Evolutionary conservation across 2,888 invertebrate genomes (phyloP).

Genomic region (Drosophila meridiana): DNA sequence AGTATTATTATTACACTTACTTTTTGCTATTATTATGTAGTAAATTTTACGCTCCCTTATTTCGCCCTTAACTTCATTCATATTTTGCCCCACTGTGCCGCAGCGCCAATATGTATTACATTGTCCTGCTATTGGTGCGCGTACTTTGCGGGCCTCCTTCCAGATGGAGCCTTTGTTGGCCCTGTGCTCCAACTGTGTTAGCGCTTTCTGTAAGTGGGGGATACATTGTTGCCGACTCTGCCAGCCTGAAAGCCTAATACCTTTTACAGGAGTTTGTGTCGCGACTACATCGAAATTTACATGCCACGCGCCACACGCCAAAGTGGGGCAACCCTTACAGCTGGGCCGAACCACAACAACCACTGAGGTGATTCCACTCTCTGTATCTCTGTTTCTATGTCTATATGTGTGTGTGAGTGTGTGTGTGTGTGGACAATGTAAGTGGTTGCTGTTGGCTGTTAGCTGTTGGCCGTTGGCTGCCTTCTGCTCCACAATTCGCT

Average conservation of each 20-base stretch:
- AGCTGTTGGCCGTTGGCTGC: neutral
- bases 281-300: constrained; percentile 74
- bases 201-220: constrained; percentile 21
- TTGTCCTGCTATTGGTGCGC: neutral
- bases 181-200: constrained; percentile 37
- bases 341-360: constrained; percentile 9
- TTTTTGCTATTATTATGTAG: neutral
- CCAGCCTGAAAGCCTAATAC: constrained; percentile 76
- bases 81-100: constrained; percentile 24
- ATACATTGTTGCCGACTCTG: constrained; percentile 44
- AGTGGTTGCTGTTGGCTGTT: constrained; percentile 13
- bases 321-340: constrained; percentile 66
- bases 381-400: neutral
- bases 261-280: constrained; percentile 83
- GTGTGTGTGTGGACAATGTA: constrained; percentile 33
- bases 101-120: neutral
- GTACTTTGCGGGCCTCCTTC: constrained; percentile 7
- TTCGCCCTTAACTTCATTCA: neutral
- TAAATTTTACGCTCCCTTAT: neutral
- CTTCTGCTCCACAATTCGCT: constrained; percentile 52
- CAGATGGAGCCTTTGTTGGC: constrained; percentile 10
- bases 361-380: neutral
- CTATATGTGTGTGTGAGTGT: constrained; percentile 16
- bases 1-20: too few relatives aligned
- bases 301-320: constrained; percentile 45